Evolutionary conservation across 2,797 vertebrate species (phyloP), one percentile per base, ranked within the genome.

Genomic region (Rhynchotus rufescens): DNA sequence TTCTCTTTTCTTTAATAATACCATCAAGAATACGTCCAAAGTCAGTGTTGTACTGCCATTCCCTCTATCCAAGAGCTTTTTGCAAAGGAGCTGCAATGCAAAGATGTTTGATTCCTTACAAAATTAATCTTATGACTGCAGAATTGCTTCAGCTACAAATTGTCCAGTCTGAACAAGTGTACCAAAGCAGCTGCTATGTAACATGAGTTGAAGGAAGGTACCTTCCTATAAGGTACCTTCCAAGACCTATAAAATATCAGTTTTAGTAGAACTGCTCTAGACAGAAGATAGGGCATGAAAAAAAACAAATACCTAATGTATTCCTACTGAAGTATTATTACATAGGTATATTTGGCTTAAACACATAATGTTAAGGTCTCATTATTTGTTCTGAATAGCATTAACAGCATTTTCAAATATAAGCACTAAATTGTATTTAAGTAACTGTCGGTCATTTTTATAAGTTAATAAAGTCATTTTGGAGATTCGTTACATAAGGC

Each of bases 261-360:
- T 73, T 86, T 81, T 28, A 64, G 16, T 47, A 80, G 72, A 83
- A 93, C 42, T 83, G 34, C 69, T 72, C 40, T 75, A 72, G 36
- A 82, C 3, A 9, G 34, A 34, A 75, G 45, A 79, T 2, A 67
- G 25, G 7, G 20, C 54, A 80, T 2, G 49, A 15, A 28, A 90
- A 93, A 93, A 90, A 28, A 28, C 91, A 92, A 91, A 15, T 80
- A 83, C 21, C 25, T 44, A 30, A 69, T 6, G 6, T 28, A 76
- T 72, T 86, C 72, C 57, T 56, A 38, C 59, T 54, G 25, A 71
- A 42, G 22, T 57, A 62, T 56, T 85, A 28, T 36, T 66, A 45
- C 1, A 21, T 57, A 72, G 25, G 26, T 81, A 40, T 76, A 72
- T 54, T 75, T 77, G 38, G 42, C n/a, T 84, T 71, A 69, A 75